phyloP scores from a whole-genome alignment of 2,888 invertebrate species.

The Gerosis bhagava region DNA sequence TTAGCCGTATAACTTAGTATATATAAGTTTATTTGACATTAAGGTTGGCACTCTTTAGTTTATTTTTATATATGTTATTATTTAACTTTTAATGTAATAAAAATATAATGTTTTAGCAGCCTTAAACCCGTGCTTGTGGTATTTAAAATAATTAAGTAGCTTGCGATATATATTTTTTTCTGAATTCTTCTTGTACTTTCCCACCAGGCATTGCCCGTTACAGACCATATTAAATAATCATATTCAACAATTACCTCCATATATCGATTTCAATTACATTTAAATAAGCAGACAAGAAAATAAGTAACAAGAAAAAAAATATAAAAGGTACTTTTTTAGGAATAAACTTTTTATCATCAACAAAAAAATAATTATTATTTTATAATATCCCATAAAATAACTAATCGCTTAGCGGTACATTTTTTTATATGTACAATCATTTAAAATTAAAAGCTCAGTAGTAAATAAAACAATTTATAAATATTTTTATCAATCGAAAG shows the following conservation, averaged over 20 bases:
- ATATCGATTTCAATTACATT: constrained; percentile 17
- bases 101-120: constrained; percentile 55
- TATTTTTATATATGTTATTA: constrained; percentile 36
- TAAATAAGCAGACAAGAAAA: constrained; percentile 42
- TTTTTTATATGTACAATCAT: constrained; percentile 41
- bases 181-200: constrained; percentile 69
- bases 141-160: constrained; percentile 57
- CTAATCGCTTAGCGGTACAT: constrained; percentile 58
- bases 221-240: constrained; percentile 54
- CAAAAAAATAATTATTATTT: constrained; percentile 49
- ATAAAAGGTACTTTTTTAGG: constrained; percentile 76
- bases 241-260: constrained; percentile 5
- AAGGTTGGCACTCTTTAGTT: constrained; percentile 51
- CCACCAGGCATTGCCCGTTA: constrained; percentile 43
- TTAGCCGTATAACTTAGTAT: too few relatives aligned
- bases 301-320: constrained; percentile 56
- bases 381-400: constrained; percentile 52
- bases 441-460: constrained; percentile 4
- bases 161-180: too few relatives aligned
- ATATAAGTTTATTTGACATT: too few relatives aligned
- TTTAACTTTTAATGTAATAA: constrained; percentile 35
- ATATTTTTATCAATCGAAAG: too few relatives aligned
- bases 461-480: constrained; percentile 4
- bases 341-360: constrained; percentile 75
- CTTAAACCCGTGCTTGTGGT: constrained; percentile 64